These are phyloP conservation scores for Maconellicoccus hirsutus DNA, from an alignment of 1,140 invertebrate genomes.

Conservation along the genomic window DNA sequence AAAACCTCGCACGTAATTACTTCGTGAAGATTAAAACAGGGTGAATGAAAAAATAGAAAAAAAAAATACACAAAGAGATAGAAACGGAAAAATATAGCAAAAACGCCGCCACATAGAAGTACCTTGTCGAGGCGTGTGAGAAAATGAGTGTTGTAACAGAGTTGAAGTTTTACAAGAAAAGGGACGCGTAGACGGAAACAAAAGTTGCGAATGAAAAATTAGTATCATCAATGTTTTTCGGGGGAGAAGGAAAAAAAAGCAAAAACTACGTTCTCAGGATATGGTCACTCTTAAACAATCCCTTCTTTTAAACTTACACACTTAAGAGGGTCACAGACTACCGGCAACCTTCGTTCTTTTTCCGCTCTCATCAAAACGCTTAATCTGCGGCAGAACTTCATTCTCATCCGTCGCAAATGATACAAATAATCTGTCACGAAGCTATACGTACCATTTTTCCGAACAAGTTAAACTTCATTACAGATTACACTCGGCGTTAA, in stretches of 20 bases:
- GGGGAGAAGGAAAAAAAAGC: not conserved
- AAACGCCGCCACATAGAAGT: not conserved
- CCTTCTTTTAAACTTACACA: not conserved
- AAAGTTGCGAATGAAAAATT: constrained; percentile 9
- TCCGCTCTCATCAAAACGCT: not conserved
- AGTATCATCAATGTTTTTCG: not conserved
- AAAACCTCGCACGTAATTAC: not conserved
- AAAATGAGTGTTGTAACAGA: not conserved
- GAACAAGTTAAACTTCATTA: not conserved
- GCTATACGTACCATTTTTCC: constrained; percentile 3
- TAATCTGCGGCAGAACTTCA: constrained; percentile 1
- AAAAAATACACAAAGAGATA: no score
- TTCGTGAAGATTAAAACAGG: not conserved
- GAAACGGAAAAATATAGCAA: no score
- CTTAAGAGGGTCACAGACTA: constrained; percentile 1
- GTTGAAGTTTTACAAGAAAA: not conserved
- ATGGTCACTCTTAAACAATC: constrained; percentile 6
- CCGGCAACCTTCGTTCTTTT: not conserved
- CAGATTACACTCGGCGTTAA: not conserved
- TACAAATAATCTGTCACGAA: constrained; percentile 9
- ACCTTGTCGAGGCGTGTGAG: not conserved
- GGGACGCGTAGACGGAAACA: not conserved
- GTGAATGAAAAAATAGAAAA: no score
- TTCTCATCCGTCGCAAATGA: not conserved
- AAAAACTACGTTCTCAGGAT: constrained; percentile 8